Evolutionary conservation across 1,140 invertebrate species (phyloP).

Genomic region (Epicauta chinensis): DNA sequence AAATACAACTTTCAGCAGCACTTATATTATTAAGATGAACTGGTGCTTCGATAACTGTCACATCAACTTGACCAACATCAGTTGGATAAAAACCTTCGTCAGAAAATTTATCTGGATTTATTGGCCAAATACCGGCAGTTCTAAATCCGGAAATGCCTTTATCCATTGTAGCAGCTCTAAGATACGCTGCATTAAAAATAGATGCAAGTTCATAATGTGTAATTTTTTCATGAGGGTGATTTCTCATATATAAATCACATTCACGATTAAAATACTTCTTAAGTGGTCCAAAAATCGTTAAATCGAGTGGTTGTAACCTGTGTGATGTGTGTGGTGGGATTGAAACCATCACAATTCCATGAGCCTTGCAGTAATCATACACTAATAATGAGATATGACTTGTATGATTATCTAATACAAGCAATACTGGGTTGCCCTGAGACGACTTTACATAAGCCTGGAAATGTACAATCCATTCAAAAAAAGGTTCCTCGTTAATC

Average conservation of each 20-base stretch:
- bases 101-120: background rate
- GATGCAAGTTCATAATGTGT: constrained; percentile 5
- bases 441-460: constrained; percentile 9
- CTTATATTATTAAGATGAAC: background rate
- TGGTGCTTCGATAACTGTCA: background rate
- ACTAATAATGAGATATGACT: constrained; percentile 14
- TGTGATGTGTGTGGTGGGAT: constrained; percentile 37
- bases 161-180: constrained; percentile 12
- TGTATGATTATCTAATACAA: constrained; percentile 33
- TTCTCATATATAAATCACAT: constrained; percentile 16
- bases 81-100: constrained; percentile 1
- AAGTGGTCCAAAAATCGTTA: constrained; percentile 31
- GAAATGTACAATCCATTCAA: constrained; percentile 30
- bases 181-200: constrained; percentile 12
- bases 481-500: constrained; percentile 25
- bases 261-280: constrained; percentile 26
- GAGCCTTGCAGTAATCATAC: constrained; percentile 21
- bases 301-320: constrained; percentile 30
- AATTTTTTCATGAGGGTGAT: constrained; percentile 11
- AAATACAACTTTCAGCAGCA: background rate
- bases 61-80: background rate
- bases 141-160: constrained; percentile 2
- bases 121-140: background rate
- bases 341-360: constrained; percentile 28
- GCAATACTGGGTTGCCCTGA: constrained; percentile 22